Percentiles rank a stretch among this genome's conserved stretches.
These are phyloP conservation scores for Lamprologus speciosus DNA, from an alignment of 2,113 vertebrate genomes.

Conservation along the genomic window DNA sequence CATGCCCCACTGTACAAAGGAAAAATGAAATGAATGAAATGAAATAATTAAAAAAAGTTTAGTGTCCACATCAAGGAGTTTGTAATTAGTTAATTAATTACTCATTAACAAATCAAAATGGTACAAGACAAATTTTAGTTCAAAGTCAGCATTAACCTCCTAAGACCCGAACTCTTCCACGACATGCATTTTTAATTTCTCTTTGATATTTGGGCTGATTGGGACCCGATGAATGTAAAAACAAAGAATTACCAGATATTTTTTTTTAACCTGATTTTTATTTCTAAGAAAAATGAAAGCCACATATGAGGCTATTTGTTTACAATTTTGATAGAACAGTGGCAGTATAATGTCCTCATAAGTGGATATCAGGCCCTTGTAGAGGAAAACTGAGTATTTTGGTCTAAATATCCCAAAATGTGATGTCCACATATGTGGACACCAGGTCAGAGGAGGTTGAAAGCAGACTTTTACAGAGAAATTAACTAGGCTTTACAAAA, in stretches of 20 bases:
- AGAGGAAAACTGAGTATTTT: not conserved
- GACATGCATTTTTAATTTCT: not conserved
- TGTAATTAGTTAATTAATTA: not conserved
- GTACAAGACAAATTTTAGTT: not conserved
- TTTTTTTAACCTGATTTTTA: not conserved
- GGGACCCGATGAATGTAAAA: not conserved
- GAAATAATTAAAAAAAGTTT: not conserved
- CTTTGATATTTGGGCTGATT: not conserved
- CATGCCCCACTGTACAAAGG: not conserved
- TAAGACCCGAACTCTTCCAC: not conserved
- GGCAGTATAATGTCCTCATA: not conserved
- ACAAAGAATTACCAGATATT: not conserved
- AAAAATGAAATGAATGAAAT: not conserved
- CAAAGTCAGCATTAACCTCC: not conserved
- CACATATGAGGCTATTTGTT: not conserved
- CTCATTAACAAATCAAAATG: not conserved
- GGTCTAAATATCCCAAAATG: not conserved
- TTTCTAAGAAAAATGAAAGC: not conserved
- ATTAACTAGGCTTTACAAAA: not conserved
- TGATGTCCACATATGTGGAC: not conserved
- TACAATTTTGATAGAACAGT: not conserved
- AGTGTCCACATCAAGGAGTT: not conserved
- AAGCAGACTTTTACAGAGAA: not conserved
- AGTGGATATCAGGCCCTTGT: not conserved
- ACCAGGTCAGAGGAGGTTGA: not conserved